phyloP scores from a whole-genome alignment of 2,113 vertebrate species.

The Arenaria interpres region DNA sequence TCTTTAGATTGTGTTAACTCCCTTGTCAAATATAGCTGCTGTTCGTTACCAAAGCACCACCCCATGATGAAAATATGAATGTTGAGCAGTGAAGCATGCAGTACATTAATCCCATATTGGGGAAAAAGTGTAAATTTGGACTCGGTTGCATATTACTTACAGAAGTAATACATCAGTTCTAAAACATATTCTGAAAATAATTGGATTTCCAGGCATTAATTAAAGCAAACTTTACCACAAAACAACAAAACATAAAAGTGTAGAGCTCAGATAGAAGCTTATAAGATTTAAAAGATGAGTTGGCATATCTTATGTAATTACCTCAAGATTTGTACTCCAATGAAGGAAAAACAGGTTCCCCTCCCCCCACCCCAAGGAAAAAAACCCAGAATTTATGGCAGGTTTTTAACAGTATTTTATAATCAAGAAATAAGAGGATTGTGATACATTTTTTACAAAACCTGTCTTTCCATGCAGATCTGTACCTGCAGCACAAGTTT shows the following conservation, averaged over 20 bases:
- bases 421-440: not conserved
- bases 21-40: not conserved
- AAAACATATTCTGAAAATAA: not conserved
- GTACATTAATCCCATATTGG: not conserved
- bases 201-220: not conserved
- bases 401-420: not conserved
- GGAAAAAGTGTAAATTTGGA: not conserved
- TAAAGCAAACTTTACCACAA: not conserved
- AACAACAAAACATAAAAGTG: not conserved
- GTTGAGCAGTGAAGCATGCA: not conserved
- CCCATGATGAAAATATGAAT: not conserved
- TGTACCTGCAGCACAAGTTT: not conserved
- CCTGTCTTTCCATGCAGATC: not conserved
- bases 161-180: not conserved
- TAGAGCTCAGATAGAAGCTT: not conserved
- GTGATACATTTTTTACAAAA: not conserved
- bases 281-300: not conserved
- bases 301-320: not conserved
- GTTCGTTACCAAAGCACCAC: not conserved
- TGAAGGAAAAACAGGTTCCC: not conserved
- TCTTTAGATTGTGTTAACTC: not conserved
- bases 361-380: not conserved
- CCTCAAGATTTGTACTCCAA: not conserved
- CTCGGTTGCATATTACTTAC: not conserved
- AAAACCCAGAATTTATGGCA: not conserved